Percentiles rank a stretch among this genome's conserved stretches.
phyloP scores from a whole-genome alignment of 2,797 vertebrate genomes.

The Bovichtus variegatus region DNA sequence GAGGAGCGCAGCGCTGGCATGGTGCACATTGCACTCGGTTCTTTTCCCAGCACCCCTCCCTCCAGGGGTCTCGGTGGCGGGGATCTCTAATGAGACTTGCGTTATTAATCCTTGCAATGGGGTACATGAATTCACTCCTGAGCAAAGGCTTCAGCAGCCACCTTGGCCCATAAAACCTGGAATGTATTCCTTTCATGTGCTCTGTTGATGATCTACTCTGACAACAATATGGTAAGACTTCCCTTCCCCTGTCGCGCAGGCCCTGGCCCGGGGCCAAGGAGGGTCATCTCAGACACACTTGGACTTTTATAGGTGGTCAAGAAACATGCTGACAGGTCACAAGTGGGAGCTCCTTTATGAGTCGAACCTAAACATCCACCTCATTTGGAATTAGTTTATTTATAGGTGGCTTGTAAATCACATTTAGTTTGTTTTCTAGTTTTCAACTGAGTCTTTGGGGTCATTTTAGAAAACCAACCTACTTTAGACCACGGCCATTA shows the following conservation, averaged over 20 bases:
- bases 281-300: slow-evolving; percentile 80
- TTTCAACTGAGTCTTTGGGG: slow-evolving; percentile 61
- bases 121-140: slow-evolving; percentile 81
- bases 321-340: slow-evolving; percentile 84
- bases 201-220: slow-evolving; percentile 88
- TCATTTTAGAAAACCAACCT: slow-evolving; percentile 58
- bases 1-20: slow-evolving; percentile 67
- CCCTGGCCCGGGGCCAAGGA: slow-evolving; percentile 82
- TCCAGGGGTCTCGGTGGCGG: slow-evolving; percentile 76
- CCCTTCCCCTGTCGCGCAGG: slow-evolving; percentile 85
- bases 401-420: slow-evolving; percentile 84
- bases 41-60: slow-evolving; percentile 83
- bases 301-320: slow-evolving; percentile 85
- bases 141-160: slow-evolving; percentile 82
- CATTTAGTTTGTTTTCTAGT: slow-evolving; percentile 81
- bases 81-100: slow-evolving; percentile 85
- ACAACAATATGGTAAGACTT: slow-evolving; percentile 88
- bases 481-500: slow-evolving; percentile 45
- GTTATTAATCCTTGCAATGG: slow-evolving; percentile 86
- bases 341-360: slow-evolving; percentile 82
- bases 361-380: slow-evolving; percentile 79
- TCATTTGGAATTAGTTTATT: slow-evolving; percentile 86
- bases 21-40: slow-evolving; percentile 67
- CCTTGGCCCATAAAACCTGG: slow-evolving; percentile 82
- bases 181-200: slow-evolving; percentile 88